Evolutionary conservation across 2,113 vertebrate genomes (phyloP).

Genomic region (Orientallactaga bullata): DNA sequence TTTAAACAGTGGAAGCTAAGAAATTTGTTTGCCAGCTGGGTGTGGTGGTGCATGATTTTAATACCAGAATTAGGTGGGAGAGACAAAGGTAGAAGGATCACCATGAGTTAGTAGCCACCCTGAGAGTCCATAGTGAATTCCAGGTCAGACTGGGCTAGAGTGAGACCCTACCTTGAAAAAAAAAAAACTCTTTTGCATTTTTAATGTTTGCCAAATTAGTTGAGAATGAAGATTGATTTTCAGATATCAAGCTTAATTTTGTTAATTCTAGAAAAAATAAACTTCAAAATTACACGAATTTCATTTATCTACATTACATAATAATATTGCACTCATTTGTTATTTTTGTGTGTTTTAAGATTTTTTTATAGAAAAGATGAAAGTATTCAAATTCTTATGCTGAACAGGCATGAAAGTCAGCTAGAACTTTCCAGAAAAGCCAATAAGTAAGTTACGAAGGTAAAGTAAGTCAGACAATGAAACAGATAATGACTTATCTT

Average conservation of each 20-base stretch:
- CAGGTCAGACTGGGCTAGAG: no score
- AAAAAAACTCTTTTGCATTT: background rate
- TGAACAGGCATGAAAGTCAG: background rate
- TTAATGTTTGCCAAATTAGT: background rate
- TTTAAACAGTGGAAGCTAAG: background rate
- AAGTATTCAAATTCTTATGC: background rate
- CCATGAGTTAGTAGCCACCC: no score
- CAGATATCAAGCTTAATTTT: constrained; percentile 5
- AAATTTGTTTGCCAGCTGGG: no score
- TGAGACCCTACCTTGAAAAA: no score
- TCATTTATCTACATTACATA: background rate
- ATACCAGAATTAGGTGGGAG: background rate
- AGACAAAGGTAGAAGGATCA: no score
- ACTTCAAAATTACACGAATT: background rate
- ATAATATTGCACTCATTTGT: background rate
- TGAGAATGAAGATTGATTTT: background rate
- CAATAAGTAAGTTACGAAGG: constrained; percentile 8
- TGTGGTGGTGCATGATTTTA: no score
- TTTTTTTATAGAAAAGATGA: constrained; percentile 9
- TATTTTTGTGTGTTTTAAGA: background rate
- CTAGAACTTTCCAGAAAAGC: background rate
- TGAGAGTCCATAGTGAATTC: no score
- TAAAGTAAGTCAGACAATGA: constrained; percentile 50
- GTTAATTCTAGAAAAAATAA: constrained; percentile 13
- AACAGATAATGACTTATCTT: constrained; percentile 52